A percentile compares a stretch with the other conserved stretches of the same genome.
These are phyloP conservation scores for Pan troglodytes DNA, from an alignment of 2,113 vertebrate species.

Conservation along the genomic window NHGRI_mPanTro3-v2.1_pri NC_072411.2:45277501-45278000, in stretches of 20 bases:
- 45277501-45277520: background rate
- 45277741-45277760: slow-evolving; percentile 49
- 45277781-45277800: background rate
- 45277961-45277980: background rate
- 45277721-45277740: slow-evolving; percentile 51
- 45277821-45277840: background rate
- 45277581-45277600: slow-evolving; percentile 56
- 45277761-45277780: slow-evolving; percentile 59
- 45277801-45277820: slow-evolving; percentile 35
- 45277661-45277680: slow-evolving; percentile 60
- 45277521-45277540: slow-evolving; percentile 5
- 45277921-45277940: background rate
- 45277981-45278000: background rate
- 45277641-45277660: slow-evolving; percentile 42
- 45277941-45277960: background rate
- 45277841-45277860: background rate
- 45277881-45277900: background rate
- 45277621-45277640: slow-evolving; percentile 57
- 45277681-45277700: slow-evolving; percentile 71
- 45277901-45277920: background rate
- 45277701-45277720: slow-evolving; percentile 61
- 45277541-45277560: background rate
- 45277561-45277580: slow-evolving; percentile 37
- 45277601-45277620: slow-evolving; percentile 53
- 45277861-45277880: background rate